Evolutionary conservation across 2,797 vertebrate genomes (phyloP).

Genomic region (Mico argentatus): DNA sequence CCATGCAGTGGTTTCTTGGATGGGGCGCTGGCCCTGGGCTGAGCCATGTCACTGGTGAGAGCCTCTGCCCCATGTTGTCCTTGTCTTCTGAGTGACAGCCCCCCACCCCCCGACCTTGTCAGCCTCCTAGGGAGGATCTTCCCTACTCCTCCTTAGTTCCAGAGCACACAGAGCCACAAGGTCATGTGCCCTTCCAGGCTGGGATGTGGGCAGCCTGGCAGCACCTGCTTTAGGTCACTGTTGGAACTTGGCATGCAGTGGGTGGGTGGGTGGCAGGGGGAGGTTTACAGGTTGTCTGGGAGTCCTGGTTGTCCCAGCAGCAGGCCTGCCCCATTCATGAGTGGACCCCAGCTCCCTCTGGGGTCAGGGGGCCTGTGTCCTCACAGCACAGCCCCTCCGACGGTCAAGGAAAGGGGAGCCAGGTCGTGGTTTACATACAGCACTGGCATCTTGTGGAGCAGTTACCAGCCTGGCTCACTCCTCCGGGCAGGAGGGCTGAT

Average conservation of each 20-base stretch:
- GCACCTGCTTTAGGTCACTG: background rate
- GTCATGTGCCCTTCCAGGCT: rapidly evolving
- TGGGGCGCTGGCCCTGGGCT: rapidly evolving
- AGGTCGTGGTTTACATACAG: background rate
- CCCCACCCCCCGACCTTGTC: background rate
- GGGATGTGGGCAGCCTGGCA: background rate
- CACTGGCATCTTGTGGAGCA: rapidly evolving
- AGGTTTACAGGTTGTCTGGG: too few species aligned
- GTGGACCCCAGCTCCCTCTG: background rate
- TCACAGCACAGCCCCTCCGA: background rate
- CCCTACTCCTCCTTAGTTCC: background rate
- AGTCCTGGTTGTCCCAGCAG: background rate
- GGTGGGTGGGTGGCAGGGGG: too few species aligned
- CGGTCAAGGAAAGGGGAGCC: background rate
- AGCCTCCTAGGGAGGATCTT: background rate
- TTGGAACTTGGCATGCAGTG: background rate
- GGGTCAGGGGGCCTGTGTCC: rapidly evolving
- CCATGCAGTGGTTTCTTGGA: background rate
- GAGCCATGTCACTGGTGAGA: rapidly evolving
- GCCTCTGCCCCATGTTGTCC: background rate
- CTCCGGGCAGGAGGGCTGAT: rapidly evolving
- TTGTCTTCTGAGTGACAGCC: background rate
- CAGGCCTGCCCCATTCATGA: background rate
- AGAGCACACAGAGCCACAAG: background rate
- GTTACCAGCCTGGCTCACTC: background rate